These are phyloP conservation scores for Asarcornis scutulata DNA, from an alignment of 2,113 vertebrate genomes.

Conservation along the genomic window DNA sequence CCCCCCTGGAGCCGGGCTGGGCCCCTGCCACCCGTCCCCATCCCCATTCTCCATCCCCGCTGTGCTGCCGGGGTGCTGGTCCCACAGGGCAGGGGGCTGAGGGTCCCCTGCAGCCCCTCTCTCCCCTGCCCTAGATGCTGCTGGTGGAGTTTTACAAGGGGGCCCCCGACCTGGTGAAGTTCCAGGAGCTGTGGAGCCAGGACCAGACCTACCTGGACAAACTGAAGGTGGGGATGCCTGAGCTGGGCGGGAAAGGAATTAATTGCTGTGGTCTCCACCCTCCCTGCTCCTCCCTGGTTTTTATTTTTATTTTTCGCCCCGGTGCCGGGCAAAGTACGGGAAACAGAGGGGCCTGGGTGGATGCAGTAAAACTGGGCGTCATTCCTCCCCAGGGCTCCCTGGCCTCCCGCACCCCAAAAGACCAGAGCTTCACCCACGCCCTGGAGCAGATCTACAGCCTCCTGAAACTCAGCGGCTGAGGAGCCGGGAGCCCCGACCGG, in stretches of 20 bases:
- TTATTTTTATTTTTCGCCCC: neutral
- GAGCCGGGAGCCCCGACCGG: neutral
- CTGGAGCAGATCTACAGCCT: constrained; percentile 91
- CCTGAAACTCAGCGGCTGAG: constrained; percentile 78
- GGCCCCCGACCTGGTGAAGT: constrained; percentile 90
- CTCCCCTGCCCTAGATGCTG: constrained; percentile 79
- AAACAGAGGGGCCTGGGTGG: too few relatives aligned
- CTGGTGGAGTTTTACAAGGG: constrained; percentile 92
- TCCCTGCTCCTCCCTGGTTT: rapidly evolving
- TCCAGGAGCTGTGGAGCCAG: constrained; percentile 90
- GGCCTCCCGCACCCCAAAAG: constrained; percentile 91
- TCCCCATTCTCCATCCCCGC: neutral
- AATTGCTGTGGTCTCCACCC: rapidly evolving
- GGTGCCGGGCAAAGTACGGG: neutral
- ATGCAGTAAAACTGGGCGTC: neutral
- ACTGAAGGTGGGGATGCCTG: constrained; percentile 84
- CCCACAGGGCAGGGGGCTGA: rapidly evolving
- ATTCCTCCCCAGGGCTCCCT: constrained; percentile 82
- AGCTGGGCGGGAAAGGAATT: neutral
- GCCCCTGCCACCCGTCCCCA: rapidly evolving
- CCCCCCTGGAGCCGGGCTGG: rapidly evolving
- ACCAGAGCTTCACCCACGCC: constrained; percentile 88
- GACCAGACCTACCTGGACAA: constrained; percentile 93
- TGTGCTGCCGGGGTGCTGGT: rapidly evolving
- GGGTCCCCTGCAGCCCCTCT: neutral